Conservation (phyloP, 2,797 vertebrate species). For the Myotis planiceps region DNA sequence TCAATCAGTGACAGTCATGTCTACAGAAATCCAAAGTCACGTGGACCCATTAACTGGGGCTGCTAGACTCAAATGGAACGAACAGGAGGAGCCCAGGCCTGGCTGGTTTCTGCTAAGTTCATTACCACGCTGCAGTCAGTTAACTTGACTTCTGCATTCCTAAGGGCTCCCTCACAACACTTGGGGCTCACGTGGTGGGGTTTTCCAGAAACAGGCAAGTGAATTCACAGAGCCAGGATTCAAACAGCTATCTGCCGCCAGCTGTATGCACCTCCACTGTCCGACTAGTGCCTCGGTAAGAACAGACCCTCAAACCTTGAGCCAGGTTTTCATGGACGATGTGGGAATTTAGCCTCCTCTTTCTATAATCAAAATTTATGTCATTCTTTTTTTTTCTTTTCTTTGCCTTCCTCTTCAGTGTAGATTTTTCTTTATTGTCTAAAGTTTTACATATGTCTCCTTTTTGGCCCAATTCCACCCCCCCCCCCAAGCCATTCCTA, state of each 20-base stretch:
- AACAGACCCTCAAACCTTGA: neutral
- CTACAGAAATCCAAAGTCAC: neutral
- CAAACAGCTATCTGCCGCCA: neutral
- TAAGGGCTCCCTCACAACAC: neutral
- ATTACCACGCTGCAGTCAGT: neutral
- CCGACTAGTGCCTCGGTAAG: neutral
- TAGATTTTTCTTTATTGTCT: no score
- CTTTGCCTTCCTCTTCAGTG: no score
- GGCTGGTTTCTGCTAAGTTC: neutral
- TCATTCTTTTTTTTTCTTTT: neutral
- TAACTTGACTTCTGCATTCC: neutral
- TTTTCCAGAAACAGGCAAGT: neutral
- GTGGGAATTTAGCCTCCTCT: neutral
- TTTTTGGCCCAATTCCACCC: no score
- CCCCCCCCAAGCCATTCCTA: no score
- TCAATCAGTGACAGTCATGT: neutral
- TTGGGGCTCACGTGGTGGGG: neutral
- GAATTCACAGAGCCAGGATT: neutral
- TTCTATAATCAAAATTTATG: slow-evolving; percentile 9
- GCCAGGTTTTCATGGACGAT: neutral
- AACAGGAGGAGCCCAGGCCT: neutral
- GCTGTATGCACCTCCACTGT: neutral
- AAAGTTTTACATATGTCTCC: no score
- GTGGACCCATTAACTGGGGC: neutral
- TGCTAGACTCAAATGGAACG: neutral